Conservation (phyloP, 2,888 invertebrate species). For the Chrysolina oricalcia region DNA sequence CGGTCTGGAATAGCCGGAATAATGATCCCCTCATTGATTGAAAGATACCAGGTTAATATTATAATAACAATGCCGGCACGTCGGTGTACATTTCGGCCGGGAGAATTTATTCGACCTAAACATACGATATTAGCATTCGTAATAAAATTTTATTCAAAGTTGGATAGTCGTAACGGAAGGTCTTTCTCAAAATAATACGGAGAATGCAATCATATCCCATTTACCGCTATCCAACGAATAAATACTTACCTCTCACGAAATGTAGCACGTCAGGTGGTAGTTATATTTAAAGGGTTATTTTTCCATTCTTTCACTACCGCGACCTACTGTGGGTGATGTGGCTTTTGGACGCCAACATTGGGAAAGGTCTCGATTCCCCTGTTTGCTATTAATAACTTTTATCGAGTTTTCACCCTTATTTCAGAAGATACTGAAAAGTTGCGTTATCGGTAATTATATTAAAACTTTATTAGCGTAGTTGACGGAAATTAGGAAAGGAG, state of each 20-base stretch:
- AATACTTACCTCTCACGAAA: slow-evolving; percentile 58
- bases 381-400: too few species aligned
- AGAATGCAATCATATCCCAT: slow-evolving; percentile 47
- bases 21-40: slow-evolving; percentile 41
- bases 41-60: slow-evolving; percentile 45
- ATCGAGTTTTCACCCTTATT: too few species aligned
- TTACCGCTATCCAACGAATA: slow-evolving; percentile 49
- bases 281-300: slow-evolving; percentile 51
- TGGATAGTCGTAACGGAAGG: slow-evolving; percentile 46
- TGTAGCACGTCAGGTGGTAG: slow-evolving; percentile 51
- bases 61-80: slow-evolving; percentile 49
- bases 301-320: slow-evolving; percentile 36
- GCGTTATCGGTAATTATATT: too few species aligned
- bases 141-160: slow-evolving; percentile 58
- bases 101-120: slow-evolving; percentile 54
- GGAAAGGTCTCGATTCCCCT: neutral
- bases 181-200: slow-evolving; percentile 48
- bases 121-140: slow-evolving; percentile 59
- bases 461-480: too few species aligned
- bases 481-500: too few species aligned
- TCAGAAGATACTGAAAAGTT: too few species aligned
- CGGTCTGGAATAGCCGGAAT: slow-evolving; percentile 26
- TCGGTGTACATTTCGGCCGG: slow-evolving; percentile 47
- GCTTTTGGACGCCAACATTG: neutral
- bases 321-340: slow-evolving; percentile 26